Evolutionary conservation across 2,113 vertebrate species (phyloP), one percentile per base, ranked within the genome.

Genomic region (Garra rufa): DNA sequence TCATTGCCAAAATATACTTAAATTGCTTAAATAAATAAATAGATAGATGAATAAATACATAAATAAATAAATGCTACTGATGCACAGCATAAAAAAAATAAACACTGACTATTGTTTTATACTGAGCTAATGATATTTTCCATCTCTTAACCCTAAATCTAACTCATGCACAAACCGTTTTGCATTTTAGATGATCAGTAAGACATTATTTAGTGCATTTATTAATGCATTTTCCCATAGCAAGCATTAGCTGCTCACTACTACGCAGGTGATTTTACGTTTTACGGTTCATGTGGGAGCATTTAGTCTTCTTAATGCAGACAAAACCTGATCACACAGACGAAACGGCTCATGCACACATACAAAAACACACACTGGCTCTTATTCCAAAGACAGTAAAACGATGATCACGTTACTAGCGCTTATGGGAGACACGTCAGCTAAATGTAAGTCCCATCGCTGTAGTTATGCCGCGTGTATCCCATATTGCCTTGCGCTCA

Each of bases 281-380:
- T 73, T 44, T 73, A 26, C 69, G 44, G 21, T 71, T 71, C 69
- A 14, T 15, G 5, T 8, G 69, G 21, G 69, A 73, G 10, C n/a
- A 24, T 46, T 44, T 24, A 73, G 11, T 73, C 69, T 21, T 44
- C 6, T 73, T 41, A 73, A 26, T 41, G 6, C 8, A 24, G 13
- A 13, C 41, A 24, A 26, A 9, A 73, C 69, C 10, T n/a, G 34
- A 46, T 14, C 41, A 75, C 52, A 76, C 24, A 55, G 55, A 30
- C 13, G 1, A 26, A 55, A 30, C 34, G 3, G 34, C 65, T 69
- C 65, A 5, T n/a, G 34, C 34, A 59, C 21, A 41, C 10, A 4
- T 9, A 52, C 24, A 52, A 9, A 85, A 21, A 81, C 50, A 85
- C 55, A 74, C 7, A 80, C 46, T 11, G 17, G 21, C 11, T 43